Base-by-base conservation (phyloP, 2,888 invertebrate species). In the Chrysolina americana region DNA sequence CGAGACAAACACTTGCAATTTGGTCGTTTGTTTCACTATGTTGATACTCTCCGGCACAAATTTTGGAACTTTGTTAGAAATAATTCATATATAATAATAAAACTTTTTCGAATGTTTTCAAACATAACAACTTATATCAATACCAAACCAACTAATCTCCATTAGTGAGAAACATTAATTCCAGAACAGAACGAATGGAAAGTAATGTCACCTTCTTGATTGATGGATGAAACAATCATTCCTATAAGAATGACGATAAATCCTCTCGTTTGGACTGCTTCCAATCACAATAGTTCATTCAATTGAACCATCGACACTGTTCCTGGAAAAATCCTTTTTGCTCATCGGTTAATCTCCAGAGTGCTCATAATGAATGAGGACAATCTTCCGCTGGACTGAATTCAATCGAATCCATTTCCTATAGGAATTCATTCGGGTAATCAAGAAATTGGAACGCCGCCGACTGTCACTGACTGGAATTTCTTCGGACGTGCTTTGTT, bases 361-460 rank as follows among this genome's bases (percentile, higher is more conserved):
- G 74, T 70, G 74, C 71, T 64, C 44, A 68, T 64, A 64, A 74
- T 74, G 71, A 68, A 71, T 66, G 44, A 68, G 44, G 44, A 63
- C 70, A 66, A 74, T 70, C 66, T 74, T 63, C 44, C 59, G 17
- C 17, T 66, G 70, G 65, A n/a, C 70, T 64, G 71, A 64, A 65
- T 64, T 63, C 70, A 64, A 71, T 71, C 59, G 47, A 41, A 64
- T 59, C 64, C 13, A 63, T 74, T 63, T 65, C n/a, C 28, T 23
- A 0, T 23, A 21, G 50, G 19, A 50, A 50, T 66, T 50, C 19
- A 50, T 66, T 17, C 19, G 28, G 36, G 48, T 66, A 28, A 66
- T 50, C 50, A 48, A 36, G 36, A 36, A 36, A 65, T 65, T 23
- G 65, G n/a, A 47, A 28, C n/a, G 15, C 11, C 44, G 44, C n/a